Evolutionary conservation across 2,113 vertebrate genomes (phyloP), one percentile per base, ranked within the genome.

Genomic region (Ifrita kowaldi): DNA sequence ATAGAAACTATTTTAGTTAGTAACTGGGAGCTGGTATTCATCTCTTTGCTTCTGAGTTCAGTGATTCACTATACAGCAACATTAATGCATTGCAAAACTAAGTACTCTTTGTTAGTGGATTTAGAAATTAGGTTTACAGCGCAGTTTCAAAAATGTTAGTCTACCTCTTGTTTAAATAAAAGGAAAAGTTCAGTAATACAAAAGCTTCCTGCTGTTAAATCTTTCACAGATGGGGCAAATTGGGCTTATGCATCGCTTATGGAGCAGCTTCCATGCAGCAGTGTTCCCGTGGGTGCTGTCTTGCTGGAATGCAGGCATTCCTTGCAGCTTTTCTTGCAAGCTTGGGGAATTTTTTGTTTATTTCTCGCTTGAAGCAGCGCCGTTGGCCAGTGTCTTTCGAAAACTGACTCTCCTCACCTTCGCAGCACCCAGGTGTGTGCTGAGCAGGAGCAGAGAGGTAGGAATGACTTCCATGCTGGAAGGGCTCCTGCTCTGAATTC

Each of bases 211-310:
- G 87, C 87, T 63, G 22, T 69, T 80, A 39, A 80, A 62, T 93
- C 67, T 88, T 62, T 90, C 68, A 9, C 90, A 93, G 95, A 59
- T 88, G 92, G 84, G 71, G 39, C 64, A 89, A 27, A 28, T 16
- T 16, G 64, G 60, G 56, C 41, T 87, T 17, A 4, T 73, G 74
- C 70, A 70, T 56, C 62, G 3, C 80, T 82, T 13, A 2, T 0
- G 7, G 7, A 78, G 77, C 84, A 47, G 62, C 91, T n/a, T 7
- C 7, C 44, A 8, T 26, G 37, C 27, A 16, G 77, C 80, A 55
- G 56, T 1, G 20, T 3, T 87, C 94, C 88, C 47, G 0, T 55
- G 80, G 84, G 84, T 3, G 4, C 59, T 59, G 33, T 46, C 10
- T n/a, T 56, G 39, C 80, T 81, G 80, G 55, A 81, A 15, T 22